Percentiles rank a stretch among this genome's conserved stretches.
Evolutionary conservation across 2,113 vertebrate genomes (phyloP).

Genomic region (Paracanthobrama guichenoti): DNA sequence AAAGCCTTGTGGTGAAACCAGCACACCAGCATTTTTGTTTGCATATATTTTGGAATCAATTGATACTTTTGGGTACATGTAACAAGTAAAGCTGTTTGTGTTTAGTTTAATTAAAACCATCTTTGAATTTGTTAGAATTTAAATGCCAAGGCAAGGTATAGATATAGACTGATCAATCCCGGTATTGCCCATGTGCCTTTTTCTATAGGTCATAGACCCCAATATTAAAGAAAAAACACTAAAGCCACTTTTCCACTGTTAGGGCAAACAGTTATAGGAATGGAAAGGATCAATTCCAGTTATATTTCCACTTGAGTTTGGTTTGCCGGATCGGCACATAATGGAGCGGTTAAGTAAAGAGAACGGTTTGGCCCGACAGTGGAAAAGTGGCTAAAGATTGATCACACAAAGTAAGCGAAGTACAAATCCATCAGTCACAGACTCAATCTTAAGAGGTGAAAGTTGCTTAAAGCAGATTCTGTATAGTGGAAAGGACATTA

Average conservation of each 20-base stretch:
- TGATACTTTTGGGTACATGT: not conserved
- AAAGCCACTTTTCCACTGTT: too few species aligned
- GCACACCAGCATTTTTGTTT: conserved; percentile 5
- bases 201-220: not conserved
- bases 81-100: conserved; percentile 4
- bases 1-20: not conserved
- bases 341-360: too few species aligned
- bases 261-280: too few species aligned
- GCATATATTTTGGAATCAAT: conserved; percentile 15
- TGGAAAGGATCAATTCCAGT: too few species aligned
- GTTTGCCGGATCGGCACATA: too few species aligned
- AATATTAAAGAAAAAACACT: not conserved
- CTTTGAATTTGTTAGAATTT: not conserved
- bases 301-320: too few species aligned
- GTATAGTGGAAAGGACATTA: not conserved
- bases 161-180: not conserved
- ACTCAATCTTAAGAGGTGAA: not conserved
- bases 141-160: not conserved
- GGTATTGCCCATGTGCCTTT: conserved; percentile 32
- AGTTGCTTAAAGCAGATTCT: not conserved
- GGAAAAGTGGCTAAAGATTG: not conserved
- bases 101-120: not conserved
- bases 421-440: not conserved
- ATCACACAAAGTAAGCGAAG: not conserved
- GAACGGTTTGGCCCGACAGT: too few species aligned